phyloP scores from a whole-genome alignment of 2,113 vertebrate genomes.

The Chloropsis hardwickii region DNA sequence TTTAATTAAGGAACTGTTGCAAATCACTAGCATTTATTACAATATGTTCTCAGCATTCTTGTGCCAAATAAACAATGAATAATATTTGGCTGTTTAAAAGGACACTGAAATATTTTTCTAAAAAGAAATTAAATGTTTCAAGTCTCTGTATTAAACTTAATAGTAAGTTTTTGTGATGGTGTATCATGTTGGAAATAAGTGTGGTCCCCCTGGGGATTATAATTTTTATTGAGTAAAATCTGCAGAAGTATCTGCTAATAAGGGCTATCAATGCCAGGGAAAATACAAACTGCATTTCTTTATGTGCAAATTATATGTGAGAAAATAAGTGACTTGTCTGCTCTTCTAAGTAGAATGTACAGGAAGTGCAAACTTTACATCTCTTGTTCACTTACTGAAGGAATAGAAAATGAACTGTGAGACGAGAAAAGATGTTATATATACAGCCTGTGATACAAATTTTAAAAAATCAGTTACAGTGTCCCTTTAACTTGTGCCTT shows the following conservation, averaged over 20 bases:
- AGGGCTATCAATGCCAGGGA: not conserved
- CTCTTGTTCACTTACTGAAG: not conserved
- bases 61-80: not conserved
- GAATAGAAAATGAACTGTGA: not conserved
- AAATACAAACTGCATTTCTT: not conserved
- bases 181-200: not conserved
- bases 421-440: not conserved
- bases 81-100: slow-evolving; percentile 23
- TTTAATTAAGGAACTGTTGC: slow-evolving; percentile 26
- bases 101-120: not conserved
- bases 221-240: not conserved
- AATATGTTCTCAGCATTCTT: not conserved
- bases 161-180: not conserved
- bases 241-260: not conserved
- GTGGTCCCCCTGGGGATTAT: not conserved
- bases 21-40: not conserved
- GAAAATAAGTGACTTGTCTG: not conserved
- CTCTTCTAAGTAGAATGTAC: not conserved
- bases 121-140: not conserved
- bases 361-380: not conserved
- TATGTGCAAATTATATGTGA: not conserved
- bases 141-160: not conserved
- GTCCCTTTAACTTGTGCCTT: slow-evolving; percentile 32
- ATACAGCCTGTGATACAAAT: not conserved
- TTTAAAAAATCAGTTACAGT: not conserved